Conservation (phyloP, 2,888 invertebrate species). For the Lepas anatifera region DNA sequence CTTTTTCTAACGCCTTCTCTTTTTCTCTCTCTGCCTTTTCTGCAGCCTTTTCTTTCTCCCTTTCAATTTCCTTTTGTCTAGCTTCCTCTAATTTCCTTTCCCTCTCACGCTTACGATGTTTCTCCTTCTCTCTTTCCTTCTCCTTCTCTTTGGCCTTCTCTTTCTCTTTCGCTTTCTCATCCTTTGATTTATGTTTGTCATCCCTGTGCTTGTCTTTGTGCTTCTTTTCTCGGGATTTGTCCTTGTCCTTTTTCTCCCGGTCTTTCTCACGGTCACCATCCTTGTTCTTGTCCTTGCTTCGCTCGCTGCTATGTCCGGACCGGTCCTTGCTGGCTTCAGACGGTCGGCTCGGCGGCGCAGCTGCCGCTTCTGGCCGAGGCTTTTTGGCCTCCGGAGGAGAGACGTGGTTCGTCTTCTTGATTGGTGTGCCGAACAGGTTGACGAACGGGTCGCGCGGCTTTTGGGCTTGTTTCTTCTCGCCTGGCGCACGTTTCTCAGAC, state of each 20-base stretch:
- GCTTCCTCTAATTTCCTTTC: background rate
- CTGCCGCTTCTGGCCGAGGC: constrained; percentile 26
- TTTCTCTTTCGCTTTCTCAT: background rate
- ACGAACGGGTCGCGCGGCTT: constrained; percentile 46
- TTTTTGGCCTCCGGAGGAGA: constrained; percentile 53
- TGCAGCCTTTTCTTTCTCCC: background rate
- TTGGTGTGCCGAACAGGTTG: constrained; percentile 68
- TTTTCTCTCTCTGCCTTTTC: background rate
- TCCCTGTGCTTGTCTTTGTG: constrained; percentile 34
- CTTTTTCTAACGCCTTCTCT: background rate
- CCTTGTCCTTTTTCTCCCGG: background rate
- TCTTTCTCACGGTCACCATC: background rate
- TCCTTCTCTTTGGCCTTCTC: constrained; percentile 38
- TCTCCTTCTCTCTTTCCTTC: constrained; percentile 33
- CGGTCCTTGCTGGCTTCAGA: background rate
- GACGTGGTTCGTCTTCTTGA: constrained; percentile 52
- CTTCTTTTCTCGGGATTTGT: background rate
- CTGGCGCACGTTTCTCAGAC: background rate
- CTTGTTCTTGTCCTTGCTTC: background rate
- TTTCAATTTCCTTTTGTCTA: constrained; percentile 30
- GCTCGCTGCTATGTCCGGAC: background rate
- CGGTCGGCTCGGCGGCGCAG: background rate
- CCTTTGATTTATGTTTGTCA: constrained; percentile 39
- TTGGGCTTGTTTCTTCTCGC: background rate
- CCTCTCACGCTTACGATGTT: constrained; percentile 35